A percentile compares a stretch with the other conserved stretches of the same genome.
Conservation (phyloP, 2,888 invertebrate species). For the Mamestra brassicae region DNA sequence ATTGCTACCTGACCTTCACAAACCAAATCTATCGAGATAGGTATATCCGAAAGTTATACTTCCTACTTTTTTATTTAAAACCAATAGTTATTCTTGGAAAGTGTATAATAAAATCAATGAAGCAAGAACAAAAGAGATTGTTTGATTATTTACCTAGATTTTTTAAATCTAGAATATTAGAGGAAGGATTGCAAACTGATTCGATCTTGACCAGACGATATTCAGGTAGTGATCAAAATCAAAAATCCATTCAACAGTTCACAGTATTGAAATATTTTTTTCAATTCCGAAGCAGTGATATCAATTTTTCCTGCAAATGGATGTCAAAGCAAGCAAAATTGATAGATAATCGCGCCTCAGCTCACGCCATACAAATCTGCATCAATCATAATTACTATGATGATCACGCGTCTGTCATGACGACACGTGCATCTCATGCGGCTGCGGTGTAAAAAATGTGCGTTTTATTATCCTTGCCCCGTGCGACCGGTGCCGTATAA, state of each 20-base stretch:
- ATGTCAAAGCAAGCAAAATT: constrained; percentile 4
- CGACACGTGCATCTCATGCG: constrained; percentile 43
- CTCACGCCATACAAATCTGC: neutral
- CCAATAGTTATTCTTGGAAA: constrained; percentile 21
- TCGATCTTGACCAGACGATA: neutral
- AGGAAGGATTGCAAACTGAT: neutral
- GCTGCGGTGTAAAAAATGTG: constrained; percentile 29
- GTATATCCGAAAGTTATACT: constrained; percentile 5
- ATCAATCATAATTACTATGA: constrained; percentile 48
- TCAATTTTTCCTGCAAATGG: constrained; percentile 1
- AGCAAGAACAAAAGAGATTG: constrained; percentile 20
- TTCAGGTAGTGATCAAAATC: neutral
- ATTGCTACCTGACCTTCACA: constrained; percentile 21
- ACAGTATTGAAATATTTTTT: neutral
- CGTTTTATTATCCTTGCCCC: constrained; percentile 15
- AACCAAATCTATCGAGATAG: constrained; percentile 4
- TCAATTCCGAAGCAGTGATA: neutral
- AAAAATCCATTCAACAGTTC: neutral
- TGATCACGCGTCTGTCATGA: constrained; percentile 19
- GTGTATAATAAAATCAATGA: constrained; percentile 19
- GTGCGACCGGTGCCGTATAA: neutral
- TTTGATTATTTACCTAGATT: neutral
- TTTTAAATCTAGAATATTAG: no score
- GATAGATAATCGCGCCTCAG: constrained; percentile 10
- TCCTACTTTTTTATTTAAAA: constrained; percentile 12